Evolutionary conservation across 92 coral and sea anemone species (phyloP), one percentile per base, ranked within the genome.

Genomic region (Siderastrea radians): DNA sequence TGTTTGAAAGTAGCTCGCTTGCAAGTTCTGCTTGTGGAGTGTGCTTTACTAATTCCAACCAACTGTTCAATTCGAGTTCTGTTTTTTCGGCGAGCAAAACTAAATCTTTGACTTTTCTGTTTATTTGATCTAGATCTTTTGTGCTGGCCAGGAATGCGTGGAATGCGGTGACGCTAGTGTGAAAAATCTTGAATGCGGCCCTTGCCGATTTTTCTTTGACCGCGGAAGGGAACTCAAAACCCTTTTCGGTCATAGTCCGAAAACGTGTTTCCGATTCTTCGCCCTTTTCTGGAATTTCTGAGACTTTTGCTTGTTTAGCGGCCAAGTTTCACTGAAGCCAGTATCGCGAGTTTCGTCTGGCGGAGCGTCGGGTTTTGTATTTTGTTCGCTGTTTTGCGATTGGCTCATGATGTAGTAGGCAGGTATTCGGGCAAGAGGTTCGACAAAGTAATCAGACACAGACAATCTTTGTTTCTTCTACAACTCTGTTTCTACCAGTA

Each of bases 161-260:
- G 61, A 83, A 83, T 49, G 66, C 67, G 49, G 68, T 59, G 50
- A 51, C 84, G 75, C 74, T 75, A 9, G 73, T 61, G 57, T 65
- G 51, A 80, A 89, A 83, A 5, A 48, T 59, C 80, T 92, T 88
- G 54, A 6, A 58, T 71, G 91, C 81, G 51, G 87, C 38, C 81
- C 63, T 65, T 5, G 89, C 94, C 26, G 82, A 68, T 47, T 84
- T 92, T 73, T 80, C 89, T 74, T 68, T 84, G 65, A 60, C 59
- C 49, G 78, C 75, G 7, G 65, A 66, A 68, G 68, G 68, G 88
- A 66, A 92, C 77, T 83, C 89, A 12, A 92, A 74, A 52, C 92
- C 87, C 79, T 82, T 91, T 84, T 88, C 92, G 6, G 90, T 92
- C 92, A 91, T 75, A 3, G 84, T 75, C 84, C 94, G 86, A 73